Evolutionary conservation across 1,140 invertebrate species (phyloP).

Genomic region (Drosophila simulans): DNA sequence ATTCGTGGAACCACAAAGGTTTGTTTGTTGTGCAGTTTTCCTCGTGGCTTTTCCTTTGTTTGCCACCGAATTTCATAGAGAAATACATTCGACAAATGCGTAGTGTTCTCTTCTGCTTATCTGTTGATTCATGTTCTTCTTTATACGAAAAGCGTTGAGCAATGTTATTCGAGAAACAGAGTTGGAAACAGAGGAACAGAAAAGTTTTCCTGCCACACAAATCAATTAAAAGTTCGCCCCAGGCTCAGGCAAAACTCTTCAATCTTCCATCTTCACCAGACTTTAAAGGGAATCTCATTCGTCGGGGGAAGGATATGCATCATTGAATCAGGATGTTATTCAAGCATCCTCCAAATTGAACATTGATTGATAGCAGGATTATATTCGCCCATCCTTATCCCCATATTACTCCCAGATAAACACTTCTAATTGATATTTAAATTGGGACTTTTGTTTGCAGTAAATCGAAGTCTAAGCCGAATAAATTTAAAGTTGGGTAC

Average conservation of each 20-base stretch:
- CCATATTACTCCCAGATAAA: slow-evolving; percentile 4
- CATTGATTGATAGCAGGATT: slow-evolving; percentile 34
- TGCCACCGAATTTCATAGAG: slow-evolving; percentile 15
- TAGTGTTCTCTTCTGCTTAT: slow-evolving; percentile 34
- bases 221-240: slow-evolving; percentile 61
- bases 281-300: slow-evolving; percentile 22
- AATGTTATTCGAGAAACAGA: slow-evolving; percentile 24
- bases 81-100: slow-evolving; percentile 36
- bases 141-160: slow-evolving; percentile 25
- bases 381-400: not conserved
- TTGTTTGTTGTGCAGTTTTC: slow-evolving; percentile 37
- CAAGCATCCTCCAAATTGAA: slow-evolving; percentile 14
- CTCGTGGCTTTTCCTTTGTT: slow-evolving; percentile 25
- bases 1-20: slow-evolving; percentile 35
- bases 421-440: slow-evolving; percentile 46
- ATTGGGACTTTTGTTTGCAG: slow-evolving; percentile 44
- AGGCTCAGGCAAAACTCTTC: slow-evolving; percentile 23
- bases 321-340: slow-evolving; percentile 16
- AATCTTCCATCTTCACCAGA: slow-evolving; percentile 28
- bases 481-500: slow-evolving; percentile 43
- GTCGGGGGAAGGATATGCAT: slow-evolving; percentile 1
- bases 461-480: slow-evolving; percentile 3
- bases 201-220: slow-evolving; percentile 53
- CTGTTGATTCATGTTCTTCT: slow-evolving; percentile 25
- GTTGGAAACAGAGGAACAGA: not conserved